A percentile compares a stretch with the other conserved stretches of the same genome.
Conservation (phyloP, 1,140 invertebrate species). For the Drosophila insularis region DNA sequence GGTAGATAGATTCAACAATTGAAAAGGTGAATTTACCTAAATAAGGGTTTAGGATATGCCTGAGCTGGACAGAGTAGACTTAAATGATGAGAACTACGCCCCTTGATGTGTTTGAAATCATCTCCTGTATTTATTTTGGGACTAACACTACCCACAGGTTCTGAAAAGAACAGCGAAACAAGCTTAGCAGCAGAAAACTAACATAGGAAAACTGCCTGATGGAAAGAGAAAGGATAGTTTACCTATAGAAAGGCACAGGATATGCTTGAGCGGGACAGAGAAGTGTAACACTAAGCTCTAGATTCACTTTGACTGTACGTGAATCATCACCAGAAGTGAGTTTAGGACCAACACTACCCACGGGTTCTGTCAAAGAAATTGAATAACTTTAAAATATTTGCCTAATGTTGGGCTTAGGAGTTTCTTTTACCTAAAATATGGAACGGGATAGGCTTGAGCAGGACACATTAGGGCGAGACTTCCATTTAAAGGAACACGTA, state of each 20-base stretch:
- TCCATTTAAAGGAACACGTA: conserved; percentile 66
- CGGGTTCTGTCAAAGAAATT: conserved; percentile 83
- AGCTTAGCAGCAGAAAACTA: not conserved
- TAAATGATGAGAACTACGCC: conserved; percentile 78
- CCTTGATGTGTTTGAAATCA: conserved; percentile 65
- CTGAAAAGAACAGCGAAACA: conserved; percentile 40
- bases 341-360: conserved; percentile 85
- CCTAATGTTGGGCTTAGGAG: conserved; percentile 33
- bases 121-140: conserved; percentile 83
- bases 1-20: not conserved
- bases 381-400: not conserved
- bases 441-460: conserved; percentile 87
- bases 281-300: conserved; percentile 83
- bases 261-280: conserved; percentile 87
- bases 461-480: conserved; percentile 85
- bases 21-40: conserved; percentile 83
- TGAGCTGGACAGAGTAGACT: conserved; percentile 87
- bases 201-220: conserved; percentile 53
- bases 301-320: conserved; percentile 83
- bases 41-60: conserved; percentile 86
- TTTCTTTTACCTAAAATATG: conserved; percentile 85
- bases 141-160: conserved; percentile 82
- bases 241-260: conserved; percentile 87
- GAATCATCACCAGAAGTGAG: conserved; percentile 83
- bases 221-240: conserved; percentile 48